Evolutionary conservation across 2,113 vertebrate genomes (phyloP).

Genomic region (Campylomormyrus numenius): DNA sequence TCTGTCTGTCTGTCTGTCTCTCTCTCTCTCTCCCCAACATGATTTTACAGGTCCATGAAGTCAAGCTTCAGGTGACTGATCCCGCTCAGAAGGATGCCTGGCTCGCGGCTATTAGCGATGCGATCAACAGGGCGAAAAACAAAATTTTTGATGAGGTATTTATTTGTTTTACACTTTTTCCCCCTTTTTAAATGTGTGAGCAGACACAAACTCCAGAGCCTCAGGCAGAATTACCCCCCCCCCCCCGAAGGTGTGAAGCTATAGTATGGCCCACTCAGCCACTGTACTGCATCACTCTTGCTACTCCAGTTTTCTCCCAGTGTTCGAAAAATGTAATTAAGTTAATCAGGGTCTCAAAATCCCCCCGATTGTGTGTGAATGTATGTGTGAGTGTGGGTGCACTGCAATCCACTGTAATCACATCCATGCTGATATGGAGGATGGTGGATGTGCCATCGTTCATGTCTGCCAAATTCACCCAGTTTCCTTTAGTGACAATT

Average conservation of each 20-base stretch:
- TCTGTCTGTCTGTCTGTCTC: not conserved
- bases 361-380: not conserved
- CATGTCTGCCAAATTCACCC: not conserved
- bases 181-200: not conserved
- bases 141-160: constrained; percentile 87
- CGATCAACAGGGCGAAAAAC: constrained; percentile 85
- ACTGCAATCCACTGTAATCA: not conserved
- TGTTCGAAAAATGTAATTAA: not conserved
- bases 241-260: not conserved
- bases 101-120: constrained; percentile 85
- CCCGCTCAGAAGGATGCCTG: constrained; percentile 83
- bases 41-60: constrained; percentile 71
- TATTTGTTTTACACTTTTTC: not conserved
- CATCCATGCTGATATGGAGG: not conserved
- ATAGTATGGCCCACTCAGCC: not conserved
- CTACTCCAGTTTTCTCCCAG: not conserved
- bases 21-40: not conserved
- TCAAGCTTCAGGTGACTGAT: constrained; percentile 78
- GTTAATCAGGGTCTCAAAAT: not conserved
- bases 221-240: not conserved
- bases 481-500: not conserved
- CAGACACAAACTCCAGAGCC: not conserved
- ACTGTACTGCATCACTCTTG: not conserved
- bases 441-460: not conserved
- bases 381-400: not conserved